Percentiles rank a stretch among this genome's conserved stretches.
Conservation (phyloP, 2,888 invertebrate species). For the Philereme vetulata region DNA sequence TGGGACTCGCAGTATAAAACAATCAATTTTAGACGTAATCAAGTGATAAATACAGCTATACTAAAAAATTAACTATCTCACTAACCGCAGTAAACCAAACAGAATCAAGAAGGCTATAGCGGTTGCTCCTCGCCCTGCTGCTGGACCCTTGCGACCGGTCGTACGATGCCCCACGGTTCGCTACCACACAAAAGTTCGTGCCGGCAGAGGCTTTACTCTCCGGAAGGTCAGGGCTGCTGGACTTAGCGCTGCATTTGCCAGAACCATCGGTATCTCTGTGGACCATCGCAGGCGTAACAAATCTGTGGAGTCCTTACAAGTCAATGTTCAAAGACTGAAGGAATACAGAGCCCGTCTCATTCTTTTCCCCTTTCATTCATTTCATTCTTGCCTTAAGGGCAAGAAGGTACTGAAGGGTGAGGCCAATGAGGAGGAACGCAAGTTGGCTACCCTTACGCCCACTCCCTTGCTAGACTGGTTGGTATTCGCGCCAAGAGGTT, state of each 20-base stretch:
- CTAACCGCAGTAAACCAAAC: slow-evolving; percentile 90
- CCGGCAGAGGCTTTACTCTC: slow-evolving; percentile 98
- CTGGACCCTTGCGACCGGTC: slow-evolving; percentile 93
- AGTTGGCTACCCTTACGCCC: slow-evolving; percentile 96
- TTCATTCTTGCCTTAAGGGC: too few species aligned
- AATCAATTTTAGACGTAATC: too few species aligned
- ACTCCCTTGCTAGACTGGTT: slow-evolving; percentile 94
- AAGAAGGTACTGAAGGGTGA: slow-evolving; percentile 92
- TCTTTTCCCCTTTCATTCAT: too few species aligned
- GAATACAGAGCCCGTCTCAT: slow-evolving; percentile 98
- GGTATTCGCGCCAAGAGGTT: slow-evolving; percentile 97
- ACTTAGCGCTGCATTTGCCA: slow-evolving; percentile 92
- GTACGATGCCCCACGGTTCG: slow-evolving; percentile 97
- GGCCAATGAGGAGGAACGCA: slow-evolving; percentile 95
- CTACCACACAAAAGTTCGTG: slow-evolving; percentile 97
- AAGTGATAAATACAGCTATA: too few species aligned
- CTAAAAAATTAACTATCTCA: too few species aligned
- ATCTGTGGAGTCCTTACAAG: slow-evolving; percentile 96
- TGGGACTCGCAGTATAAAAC: too few species aligned
- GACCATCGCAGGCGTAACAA: slow-evolving; percentile 98
- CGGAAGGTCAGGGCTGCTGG: slow-evolving; percentile 97
- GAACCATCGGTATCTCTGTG: slow-evolving; percentile 97
- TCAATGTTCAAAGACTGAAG: slow-evolving; percentile 97
- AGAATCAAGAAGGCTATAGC: slow-evolving; percentile 96
- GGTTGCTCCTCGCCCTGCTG: slow-evolving; percentile 96